phyloP scores from a whole-genome alignment of 2,888 invertebrate species.

The Diaperis boleti region DNA sequence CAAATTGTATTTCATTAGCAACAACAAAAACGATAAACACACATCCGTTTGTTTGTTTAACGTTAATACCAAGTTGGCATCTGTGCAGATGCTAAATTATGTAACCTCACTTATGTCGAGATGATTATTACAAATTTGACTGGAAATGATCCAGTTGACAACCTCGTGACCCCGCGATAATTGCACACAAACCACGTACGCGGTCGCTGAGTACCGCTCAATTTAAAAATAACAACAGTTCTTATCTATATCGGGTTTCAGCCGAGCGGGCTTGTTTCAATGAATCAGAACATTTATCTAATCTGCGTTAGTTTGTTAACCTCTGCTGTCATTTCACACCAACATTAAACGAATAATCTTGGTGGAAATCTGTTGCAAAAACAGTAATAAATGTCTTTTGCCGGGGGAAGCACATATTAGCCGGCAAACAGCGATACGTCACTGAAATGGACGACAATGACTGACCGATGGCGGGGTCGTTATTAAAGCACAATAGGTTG shows the following conservation, averaged over 20 bases:
- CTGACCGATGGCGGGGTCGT: no score
- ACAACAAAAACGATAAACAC: slow-evolving; percentile 25
- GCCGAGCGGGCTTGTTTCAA: slow-evolving; percentile 11
- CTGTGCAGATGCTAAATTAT: slow-evolving; percentile 24
- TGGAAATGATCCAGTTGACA: slow-evolving; percentile 29
- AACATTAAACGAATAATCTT: slow-evolving; percentile 24
- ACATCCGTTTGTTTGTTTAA: slow-evolving; percentile 26
- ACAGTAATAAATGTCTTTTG: slow-evolving; percentile 23
- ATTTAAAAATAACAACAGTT: slow-evolving; percentile 27
- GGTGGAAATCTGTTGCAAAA: slow-evolving; percentile 20
- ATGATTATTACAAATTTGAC: slow-evolving; percentile 35
- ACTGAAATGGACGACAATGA: neutral
- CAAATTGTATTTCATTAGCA: slow-evolving; percentile 4
- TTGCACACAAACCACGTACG: slow-evolving; percentile 31
- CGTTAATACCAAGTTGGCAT: slow-evolving; percentile 10
- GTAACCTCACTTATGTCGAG: slow-evolving; percentile 31
- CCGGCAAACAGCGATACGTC: slow-evolving; percentile 23
- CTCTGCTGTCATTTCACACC: slow-evolving; percentile 27
- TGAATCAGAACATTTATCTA: slow-evolving; percentile 29
- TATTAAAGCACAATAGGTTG: no score
- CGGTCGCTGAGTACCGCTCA: slow-evolving; percentile 9
- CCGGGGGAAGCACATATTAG: slow-evolving; percentile 20
- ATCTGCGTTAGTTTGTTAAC: slow-evolving; percentile 32
- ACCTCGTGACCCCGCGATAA: slow-evolving; percentile 38
- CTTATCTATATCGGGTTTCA: slow-evolving; percentile 20